Base-by-base conservation (phyloP, 2,113 vertebrate genomes). In the Macquaria ambigua region DNA sequence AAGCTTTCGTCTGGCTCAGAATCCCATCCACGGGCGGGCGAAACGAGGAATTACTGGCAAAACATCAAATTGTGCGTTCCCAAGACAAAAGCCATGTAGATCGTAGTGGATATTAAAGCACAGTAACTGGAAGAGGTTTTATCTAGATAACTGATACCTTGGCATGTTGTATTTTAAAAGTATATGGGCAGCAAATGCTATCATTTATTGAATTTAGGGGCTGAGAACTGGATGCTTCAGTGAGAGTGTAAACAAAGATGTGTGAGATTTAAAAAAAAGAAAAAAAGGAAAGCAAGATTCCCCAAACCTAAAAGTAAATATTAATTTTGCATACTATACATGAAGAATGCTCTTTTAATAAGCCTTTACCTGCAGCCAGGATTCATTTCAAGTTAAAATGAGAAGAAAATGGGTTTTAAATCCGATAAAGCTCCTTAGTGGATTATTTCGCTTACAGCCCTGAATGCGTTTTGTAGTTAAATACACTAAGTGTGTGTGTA, bases 1-100 rank as follows among this genome's bases (percentile, higher is more conserved):
- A 55, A 71, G 81, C 58, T 75, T 87, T 87, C 0, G 31, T 21
- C 15, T 56, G 41, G 46, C 59, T 80, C 72, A 68, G 28, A 39
- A 52, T 68, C 23, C 59, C n/a, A 74, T 76, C 64, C 80, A 76
- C 31, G 43, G 43, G 28, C 2, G 1, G 18, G 21, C 20, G 48
- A 43, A 67, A 10, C 50, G 39, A 37, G 46, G 61, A 83, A 50
- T 15, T 46, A 67, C 70, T 53, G 67, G 48, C 43, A 39, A 58
- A 58, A 72, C 67, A 74, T 78, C 84, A 79, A 58, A 28, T 31
- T 21, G 39, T 69, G 21, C 58, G 74, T 84, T 83, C 67, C 66
- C 23, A 43, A 75, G 53, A 75, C 39, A 74, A 58, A 77, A 41
- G 15, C 28, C 20, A n/a, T 12, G 77, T 23, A 43, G 71, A 67